Evolutionary conservation across 2,113 vertebrate genomes (phyloP).

Genomic region (Toxotes jaculatrix): DNA sequence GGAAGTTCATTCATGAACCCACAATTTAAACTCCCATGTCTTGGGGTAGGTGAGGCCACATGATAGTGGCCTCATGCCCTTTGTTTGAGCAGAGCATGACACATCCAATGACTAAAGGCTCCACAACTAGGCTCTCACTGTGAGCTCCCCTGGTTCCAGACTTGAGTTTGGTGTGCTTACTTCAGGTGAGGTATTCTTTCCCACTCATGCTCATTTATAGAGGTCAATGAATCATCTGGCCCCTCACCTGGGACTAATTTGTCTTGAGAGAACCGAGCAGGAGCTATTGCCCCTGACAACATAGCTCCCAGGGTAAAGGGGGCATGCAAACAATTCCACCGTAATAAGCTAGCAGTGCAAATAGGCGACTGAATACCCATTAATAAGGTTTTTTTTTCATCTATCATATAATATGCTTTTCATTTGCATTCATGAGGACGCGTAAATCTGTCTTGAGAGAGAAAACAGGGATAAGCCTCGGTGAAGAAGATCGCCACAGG

Average conservation of each 20-base stretch:
- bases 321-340: conserved; percentile 4
- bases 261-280: not conserved
- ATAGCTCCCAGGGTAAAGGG: conserved; percentile 1
- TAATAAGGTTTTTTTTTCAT: conserved; percentile 21
- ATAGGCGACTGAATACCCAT: conserved; percentile 14
- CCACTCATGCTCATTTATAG: conserved; percentile 3
- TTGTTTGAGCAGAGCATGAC: not conserved
- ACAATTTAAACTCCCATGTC: not conserved
- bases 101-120: not conserved
- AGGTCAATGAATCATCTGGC: conserved; percentile 4
- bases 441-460: conserved; percentile 5
- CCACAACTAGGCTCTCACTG: not conserved
- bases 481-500: conserved; percentile 35
- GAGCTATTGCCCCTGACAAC: conserved; percentile 13
- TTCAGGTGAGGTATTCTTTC: not conserved
- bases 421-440: conserved; percentile 43
- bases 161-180: not conserved
- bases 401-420: conserved; percentile 23
- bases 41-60: not conserved
- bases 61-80: not conserved
- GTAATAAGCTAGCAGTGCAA: conserved; percentile 3
- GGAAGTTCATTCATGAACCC: not conserved
- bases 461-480: conserved; percentile 1
- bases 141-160: not conserved
- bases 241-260: conserved; percentile 16